Evolutionary conservation across 2,888 invertebrate genomes (phyloP), one percentile per base, ranked within the genome.

Genomic region (Calliopum simillimum): DNA sequence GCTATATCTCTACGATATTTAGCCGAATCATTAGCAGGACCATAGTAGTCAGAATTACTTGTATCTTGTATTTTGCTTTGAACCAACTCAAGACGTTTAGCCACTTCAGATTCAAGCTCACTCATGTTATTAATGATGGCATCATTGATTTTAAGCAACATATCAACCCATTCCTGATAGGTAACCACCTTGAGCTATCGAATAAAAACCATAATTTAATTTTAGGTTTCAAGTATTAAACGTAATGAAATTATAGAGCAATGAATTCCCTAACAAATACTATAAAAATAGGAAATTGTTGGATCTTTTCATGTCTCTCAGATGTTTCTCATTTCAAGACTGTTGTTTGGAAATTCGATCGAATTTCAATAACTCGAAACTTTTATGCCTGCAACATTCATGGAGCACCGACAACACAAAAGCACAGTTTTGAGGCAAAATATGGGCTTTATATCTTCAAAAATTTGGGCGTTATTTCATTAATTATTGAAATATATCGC

Each of bases 181-280:
- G 91, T 88, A 49, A 88, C 86, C 75, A 91, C 85, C 83, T 93
- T 92, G 76, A 90, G 86, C 93, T 93, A 79, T 5, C 83, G 14
- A 11, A 56, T n/a, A 33, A 49, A 16, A 49, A 49, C 13, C 19
- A 49, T 49, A 49, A 49, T 16, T n/a, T 2, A 33, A 33, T 33
- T 33, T 33, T 8, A 33, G 8, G 5, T 3, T 33, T 33, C 2
- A 33, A n/a, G n/a, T n/a, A n/a, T 14, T 46, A 11, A 14, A 46
- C 14, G 11, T 11, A 46, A 46, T 12, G 46, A 46, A 46, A 46
- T 12, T 46, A 14, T 46, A 46, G 11, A 46, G 11, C 11, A 12
- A 12, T 46, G 46, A 12, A 46, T 46, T 46, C 11, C 11, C 46
- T 46, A 11, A 46, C 46, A 46, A 12, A 11, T 14, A 46, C 14